Percentiles rank a stretch among this genome's conserved stretches.
Conservation (phyloP, 2,888 invertebrate species). For the Acanthosepion esculentum region DNA sequence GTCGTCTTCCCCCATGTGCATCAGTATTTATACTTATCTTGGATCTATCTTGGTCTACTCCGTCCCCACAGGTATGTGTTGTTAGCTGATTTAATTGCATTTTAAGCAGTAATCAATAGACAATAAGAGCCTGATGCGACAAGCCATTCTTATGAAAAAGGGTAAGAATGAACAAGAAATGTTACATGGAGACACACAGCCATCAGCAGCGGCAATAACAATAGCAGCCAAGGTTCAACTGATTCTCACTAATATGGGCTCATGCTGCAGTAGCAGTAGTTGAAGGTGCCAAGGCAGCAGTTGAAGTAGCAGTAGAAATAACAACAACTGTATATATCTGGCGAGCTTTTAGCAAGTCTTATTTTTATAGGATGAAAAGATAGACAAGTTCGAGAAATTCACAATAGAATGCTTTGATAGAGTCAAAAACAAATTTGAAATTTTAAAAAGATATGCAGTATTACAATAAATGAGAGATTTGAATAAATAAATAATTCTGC, state of each 20-base stretch:
- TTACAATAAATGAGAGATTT: background rate
- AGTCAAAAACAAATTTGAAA: background rate
- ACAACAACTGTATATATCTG: background rate
- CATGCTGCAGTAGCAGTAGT: slow-evolving; percentile 24
- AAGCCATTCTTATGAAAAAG: slow-evolving; percentile 5
- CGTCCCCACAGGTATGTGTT: slow-evolving; percentile 1
- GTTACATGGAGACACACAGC: slow-evolving; percentile 37
- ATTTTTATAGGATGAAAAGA: background rate
- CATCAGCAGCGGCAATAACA: slow-evolving; percentile 37
- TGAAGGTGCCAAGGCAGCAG: slow-evolving; percentile 35
- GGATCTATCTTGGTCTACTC: slow-evolving; percentile 5
- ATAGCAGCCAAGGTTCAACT: slow-evolving; percentile 33
- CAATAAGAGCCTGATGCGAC: slow-evolving; percentile 15
- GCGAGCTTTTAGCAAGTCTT: background rate
- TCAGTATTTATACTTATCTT: slow-evolving; percentile 33
- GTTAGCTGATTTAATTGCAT: slow-evolving; percentile 5
- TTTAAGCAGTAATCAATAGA: slow-evolving; percentile 21
- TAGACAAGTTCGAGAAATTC: background rate
- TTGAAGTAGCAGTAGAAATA: slow-evolving; percentile 2
- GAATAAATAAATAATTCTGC: background rate
- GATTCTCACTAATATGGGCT: slow-evolving; percentile 20
- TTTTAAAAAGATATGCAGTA: background rate
- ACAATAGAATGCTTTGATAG: background rate
- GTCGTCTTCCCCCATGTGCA: slow-evolving; percentile 33
- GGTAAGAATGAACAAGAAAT: slow-evolving; percentile 33